Percentiles rank a stretch among this genome's conserved stretches.
Evolutionary conservation across 2,113 vertebrate genomes (phyloP).

Genomic region (Hemiscyllium ocellatum): DNA sequence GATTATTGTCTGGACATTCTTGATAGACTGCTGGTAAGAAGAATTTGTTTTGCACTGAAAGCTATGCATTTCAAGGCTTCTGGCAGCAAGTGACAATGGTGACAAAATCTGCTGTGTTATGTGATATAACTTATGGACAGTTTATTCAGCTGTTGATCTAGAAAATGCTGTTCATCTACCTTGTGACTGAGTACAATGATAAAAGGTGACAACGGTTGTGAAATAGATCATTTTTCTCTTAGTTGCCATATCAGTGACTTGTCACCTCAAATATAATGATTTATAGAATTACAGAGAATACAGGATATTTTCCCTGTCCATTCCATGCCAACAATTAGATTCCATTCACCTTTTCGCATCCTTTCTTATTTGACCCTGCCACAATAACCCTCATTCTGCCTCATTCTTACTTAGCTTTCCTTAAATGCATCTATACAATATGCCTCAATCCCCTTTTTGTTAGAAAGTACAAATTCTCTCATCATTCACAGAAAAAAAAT

Average conservation of each 20-base stretch:
- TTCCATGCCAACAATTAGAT: not conserved
- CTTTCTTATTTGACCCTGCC: not conserved
- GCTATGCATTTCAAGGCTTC: not conserved
- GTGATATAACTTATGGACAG: not conserved
- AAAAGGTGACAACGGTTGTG: not conserved
- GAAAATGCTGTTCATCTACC: not conserved
- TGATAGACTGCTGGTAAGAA: not conserved
- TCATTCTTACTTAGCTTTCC: not conserved
- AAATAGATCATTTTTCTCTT: not conserved
- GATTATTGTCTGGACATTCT: constrained; percentile 22
- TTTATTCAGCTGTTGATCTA: not conserved
- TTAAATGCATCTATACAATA: not conserved
- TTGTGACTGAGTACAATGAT: not conserved
- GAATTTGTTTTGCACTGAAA: constrained; percentile 25
- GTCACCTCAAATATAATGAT: not conserved
- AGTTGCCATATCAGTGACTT: not conserved
- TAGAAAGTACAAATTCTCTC: not conserved
- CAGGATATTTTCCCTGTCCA: not conserved
- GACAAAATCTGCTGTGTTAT: not conserved
- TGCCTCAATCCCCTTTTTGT: not conserved
- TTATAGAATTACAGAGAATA: not conserved
- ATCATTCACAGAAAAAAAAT: too few species aligned
- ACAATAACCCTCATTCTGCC: not conserved
- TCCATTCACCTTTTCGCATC: not conserved
- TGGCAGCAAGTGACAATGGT: not conserved